Percentiles rank a stretch among this genome's conserved stretches.
These are phyloP conservation scores for Thymelicus lineola DNA, from an alignment of 2,888 invertebrate genomes.

Conservation along the genomic window DNA sequence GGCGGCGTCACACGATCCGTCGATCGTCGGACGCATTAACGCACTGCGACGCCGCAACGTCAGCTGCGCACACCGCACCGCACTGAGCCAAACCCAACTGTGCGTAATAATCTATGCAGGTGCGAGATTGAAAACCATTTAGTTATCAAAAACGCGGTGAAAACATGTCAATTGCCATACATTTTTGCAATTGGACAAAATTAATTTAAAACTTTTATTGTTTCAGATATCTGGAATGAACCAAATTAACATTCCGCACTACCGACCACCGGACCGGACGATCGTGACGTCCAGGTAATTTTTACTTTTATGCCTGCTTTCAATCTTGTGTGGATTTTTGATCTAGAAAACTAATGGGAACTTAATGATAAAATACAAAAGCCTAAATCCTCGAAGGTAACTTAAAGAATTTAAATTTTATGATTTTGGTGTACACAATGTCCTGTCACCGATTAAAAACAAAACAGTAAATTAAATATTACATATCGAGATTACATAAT, in stretches of 20 bases:
- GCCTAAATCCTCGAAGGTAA: too few relatives aligned
- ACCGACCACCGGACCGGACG: constrained; percentile 74
- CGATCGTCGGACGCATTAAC: not conserved
- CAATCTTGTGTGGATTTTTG: too few relatives aligned
- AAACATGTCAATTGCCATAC: not conserved
- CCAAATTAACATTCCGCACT: constrained; percentile 63
- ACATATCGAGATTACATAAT: too few relatives aligned
- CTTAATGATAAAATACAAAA: too few relatives aligned
- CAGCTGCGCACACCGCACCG: constrained; percentile 7
- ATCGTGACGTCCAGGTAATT: constrained; percentile 69
- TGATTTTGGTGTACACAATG: too few relatives aligned
- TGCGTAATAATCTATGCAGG: constrained; percentile 9
- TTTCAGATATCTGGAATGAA: constrained; percentile 80
- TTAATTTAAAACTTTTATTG: constrained; percentile 47
- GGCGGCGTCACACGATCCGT: not conserved
- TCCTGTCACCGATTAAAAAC: too few relatives aligned
- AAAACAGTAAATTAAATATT: too few relatives aligned
- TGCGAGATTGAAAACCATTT: constrained; percentile 5
- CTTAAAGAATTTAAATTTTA: too few relatives aligned
- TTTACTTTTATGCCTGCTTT: constrained; percentile 9
- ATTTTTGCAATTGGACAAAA: too few relatives aligned
- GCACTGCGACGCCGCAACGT: not conserved
- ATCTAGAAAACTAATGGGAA: too few relatives aligned
- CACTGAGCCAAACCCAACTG: not conserved
- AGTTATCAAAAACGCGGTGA: constrained; percentile 6